Percentiles rank a stretch among this genome's conserved stretches.
Conservation (phyloP, 2,113 vertebrate genomes). For the Pluvialis apricaria region DNA sequence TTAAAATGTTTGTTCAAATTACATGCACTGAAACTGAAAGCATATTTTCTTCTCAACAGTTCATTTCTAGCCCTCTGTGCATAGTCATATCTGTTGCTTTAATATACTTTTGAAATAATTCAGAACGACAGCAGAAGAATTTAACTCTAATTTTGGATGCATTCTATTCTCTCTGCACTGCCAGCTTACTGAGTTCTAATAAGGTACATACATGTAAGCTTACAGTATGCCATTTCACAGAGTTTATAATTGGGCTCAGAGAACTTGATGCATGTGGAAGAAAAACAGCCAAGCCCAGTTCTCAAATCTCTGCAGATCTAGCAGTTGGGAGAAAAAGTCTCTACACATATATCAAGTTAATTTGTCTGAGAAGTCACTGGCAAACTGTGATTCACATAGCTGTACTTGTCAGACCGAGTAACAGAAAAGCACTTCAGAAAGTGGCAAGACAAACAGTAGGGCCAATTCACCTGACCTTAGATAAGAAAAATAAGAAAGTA, state of each 20-base stretch:
- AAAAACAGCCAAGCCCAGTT: not conserved
- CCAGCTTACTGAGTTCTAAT: not conserved
- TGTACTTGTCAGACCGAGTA: not conserved
- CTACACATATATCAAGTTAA: slow-evolving; percentile 24
- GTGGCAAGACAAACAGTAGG: slow-evolving; percentile 16
- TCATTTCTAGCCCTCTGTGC: not conserved
- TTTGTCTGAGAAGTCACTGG: slow-evolving; percentile 17
- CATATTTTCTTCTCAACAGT: not conserved
- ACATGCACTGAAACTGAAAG: not conserved
- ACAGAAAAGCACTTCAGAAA: slow-evolving; percentile 16
- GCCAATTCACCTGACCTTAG: slow-evolving; percentile 1
- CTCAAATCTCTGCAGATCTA: not conserved
- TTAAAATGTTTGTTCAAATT: not conserved
- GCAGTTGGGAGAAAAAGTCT: not conserved
- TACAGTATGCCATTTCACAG: not conserved
- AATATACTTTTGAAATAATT: not conserved
- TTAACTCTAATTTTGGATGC: not conserved
- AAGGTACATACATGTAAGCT: not conserved
- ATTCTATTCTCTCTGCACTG: not conserved
- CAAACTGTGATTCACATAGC: not conserved
- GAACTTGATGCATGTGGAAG: not conserved
- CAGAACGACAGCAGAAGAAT: not conserved
- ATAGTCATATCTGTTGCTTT: not conserved
- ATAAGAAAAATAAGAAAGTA: slow-evolving; percentile 13
- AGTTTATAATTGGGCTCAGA: not conserved